phyloP scores from a whole-genome alignment of 1,140 invertebrate genomes.

The Anthonomus grandis region DNA sequence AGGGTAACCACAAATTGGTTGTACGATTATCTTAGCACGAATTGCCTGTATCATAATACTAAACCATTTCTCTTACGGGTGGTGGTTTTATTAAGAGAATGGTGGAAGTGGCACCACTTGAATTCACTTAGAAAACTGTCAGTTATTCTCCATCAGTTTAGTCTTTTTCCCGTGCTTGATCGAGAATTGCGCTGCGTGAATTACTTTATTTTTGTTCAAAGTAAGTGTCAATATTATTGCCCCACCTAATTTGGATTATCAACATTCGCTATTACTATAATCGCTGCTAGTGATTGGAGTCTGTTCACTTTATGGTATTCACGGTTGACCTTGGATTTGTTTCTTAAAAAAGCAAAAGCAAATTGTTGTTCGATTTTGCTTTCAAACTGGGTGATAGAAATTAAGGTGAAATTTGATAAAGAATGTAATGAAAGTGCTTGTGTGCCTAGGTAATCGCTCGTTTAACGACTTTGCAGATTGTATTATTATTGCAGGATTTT shows the following conservation, averaged over 20 bases:
- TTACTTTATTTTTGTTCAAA: constrained; percentile 21
- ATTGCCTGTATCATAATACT: constrained; percentile 3
- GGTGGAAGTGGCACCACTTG: constrained; percentile 23
- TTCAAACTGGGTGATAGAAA: constrained; percentile 1
- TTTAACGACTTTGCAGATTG: no score
- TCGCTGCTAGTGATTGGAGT: neutral
- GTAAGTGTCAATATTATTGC: constrained; percentile 21
- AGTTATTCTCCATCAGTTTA: constrained; percentile 21
- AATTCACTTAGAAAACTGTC: constrained; percentile 29
- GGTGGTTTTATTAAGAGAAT: constrained; percentile 18
- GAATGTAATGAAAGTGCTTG: constrained; percentile 5
- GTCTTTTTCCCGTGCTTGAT: constrained; percentile 26
- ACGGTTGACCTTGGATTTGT: neutral
- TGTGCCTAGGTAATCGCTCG: no score
- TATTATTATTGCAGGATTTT: no score
- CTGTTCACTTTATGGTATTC: neutral
- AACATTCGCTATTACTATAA: neutral
- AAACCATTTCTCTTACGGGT: constrained; percentile 25
- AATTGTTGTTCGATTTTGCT: constrained; percentile 6
- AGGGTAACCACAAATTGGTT: constrained; percentile 3
- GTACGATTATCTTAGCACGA: constrained; percentile 11
- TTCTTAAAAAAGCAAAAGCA: neutral
- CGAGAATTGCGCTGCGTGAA: constrained; percentile 19
- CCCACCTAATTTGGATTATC: neutral
- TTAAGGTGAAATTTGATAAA: constrained; percentile 5